A percentile compares a stretch with the other conserved stretches of the same genome.
Conservation (phyloP, 2,797 vertebrate genomes). For the Lithobates pipiens region DNA sequence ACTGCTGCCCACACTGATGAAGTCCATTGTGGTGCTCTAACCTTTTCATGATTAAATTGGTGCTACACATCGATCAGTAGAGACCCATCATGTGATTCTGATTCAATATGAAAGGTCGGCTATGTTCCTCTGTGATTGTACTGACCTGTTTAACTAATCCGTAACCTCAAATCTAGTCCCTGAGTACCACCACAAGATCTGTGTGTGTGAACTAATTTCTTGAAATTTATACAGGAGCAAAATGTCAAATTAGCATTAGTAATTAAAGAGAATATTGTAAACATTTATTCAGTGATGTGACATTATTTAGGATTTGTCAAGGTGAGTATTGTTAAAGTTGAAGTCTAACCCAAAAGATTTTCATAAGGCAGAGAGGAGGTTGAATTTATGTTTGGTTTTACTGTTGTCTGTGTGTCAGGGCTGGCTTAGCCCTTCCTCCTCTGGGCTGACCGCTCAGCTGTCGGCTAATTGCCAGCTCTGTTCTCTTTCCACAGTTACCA, state of each 20-base stretch:
- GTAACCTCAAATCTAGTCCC: neutral
- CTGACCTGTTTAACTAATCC: neutral
- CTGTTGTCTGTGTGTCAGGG: no score
- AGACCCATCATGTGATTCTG: neutral
- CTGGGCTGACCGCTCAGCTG: no score
- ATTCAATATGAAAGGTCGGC: neutral
- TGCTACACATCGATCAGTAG: neutral
- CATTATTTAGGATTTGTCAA: neutral
- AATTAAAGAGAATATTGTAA: neutral
- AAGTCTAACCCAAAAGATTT: no score
- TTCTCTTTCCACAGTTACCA: no score
- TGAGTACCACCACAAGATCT: neutral
- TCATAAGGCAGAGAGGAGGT: no score
- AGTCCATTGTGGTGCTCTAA: neutral
- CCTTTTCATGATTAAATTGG: constrained; percentile 9
- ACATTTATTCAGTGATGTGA: neutral
- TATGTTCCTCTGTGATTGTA: neutral
- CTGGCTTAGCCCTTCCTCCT: no score
- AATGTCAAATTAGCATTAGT: constrained; percentile 12
- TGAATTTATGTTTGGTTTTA: no score
- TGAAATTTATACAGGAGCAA: neutral
- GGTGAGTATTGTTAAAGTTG: neutral
- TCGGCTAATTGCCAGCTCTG: no score
- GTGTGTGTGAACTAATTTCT: neutral
- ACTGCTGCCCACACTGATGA: neutral